A percentile compares a stretch with the other conserved stretches of the same genome.
Conservation (phyloP, 2,888 invertebrate genomes). For the Drosophila mettleri region DNA sequence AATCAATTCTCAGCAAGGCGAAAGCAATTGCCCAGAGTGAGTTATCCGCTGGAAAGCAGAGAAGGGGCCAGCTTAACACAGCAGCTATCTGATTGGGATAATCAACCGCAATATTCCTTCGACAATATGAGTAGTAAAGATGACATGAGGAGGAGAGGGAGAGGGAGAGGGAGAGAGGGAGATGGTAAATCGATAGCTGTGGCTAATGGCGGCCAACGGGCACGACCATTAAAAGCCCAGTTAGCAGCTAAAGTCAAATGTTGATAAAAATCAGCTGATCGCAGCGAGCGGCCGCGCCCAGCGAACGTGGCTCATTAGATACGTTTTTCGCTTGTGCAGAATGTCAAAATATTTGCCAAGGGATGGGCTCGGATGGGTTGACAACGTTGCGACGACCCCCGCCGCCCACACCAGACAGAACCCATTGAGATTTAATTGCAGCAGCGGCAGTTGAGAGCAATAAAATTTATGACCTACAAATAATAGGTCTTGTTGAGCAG, state of each 20-base stretch:
- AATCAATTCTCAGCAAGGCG: background rate
- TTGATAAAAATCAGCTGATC: constrained; percentile 47
- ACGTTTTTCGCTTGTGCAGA: constrained; percentile 29
- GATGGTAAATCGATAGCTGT: constrained; percentile 28
- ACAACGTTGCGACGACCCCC: constrained; percentile 5
- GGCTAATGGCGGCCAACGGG: constrained; percentile 42
- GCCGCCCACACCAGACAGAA: constrained; percentile 23
- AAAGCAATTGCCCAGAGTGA: background rate
- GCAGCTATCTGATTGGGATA: constrained; percentile 4
- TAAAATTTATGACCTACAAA: constrained; percentile 85
- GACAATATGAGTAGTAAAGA: background rate
- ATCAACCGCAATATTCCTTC: constrained; percentile 2
- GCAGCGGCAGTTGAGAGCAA: constrained; percentile 83
- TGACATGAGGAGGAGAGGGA: background rate
- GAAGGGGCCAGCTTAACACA: background rate
- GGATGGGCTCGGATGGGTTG: constrained; percentile 16
- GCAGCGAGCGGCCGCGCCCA: constrained; percentile 18
- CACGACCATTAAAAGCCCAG: constrained; percentile 42
- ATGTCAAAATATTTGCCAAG: constrained; percentile 56
- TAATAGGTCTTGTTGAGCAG: constrained; percentile 80
- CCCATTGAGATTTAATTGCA: constrained; percentile 83
- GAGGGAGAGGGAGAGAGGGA: background rate
- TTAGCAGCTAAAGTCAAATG: constrained; percentile 22
- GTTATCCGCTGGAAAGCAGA: background rate
- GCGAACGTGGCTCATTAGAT: constrained; percentile 45